Conservation (phyloP, 1,140 invertebrate species). For the Drepana arcuata region DNA sequence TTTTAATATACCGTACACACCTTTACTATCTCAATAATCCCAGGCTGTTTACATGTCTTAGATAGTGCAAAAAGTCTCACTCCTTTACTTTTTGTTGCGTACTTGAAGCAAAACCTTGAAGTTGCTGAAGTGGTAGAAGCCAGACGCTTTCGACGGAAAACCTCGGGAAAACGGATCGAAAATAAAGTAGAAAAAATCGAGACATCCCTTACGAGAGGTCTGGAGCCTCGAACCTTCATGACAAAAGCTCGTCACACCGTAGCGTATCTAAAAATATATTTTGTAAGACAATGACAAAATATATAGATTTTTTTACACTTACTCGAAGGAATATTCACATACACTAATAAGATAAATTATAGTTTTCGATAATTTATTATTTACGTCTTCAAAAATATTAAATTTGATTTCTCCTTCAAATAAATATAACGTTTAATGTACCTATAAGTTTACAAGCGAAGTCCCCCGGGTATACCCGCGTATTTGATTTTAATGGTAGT, state of each 20-base stretch:
- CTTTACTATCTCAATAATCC: no score
- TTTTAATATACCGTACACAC: no score
- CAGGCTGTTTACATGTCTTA: no score
- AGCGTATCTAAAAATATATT: constrained; percentile 1
- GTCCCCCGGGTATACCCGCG: neutral
- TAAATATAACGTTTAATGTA: neutral
- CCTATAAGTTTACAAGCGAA: neutral
- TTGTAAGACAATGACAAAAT: neutral
- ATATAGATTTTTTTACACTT: neutral
- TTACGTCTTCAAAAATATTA: neutral
- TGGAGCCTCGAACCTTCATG: constrained; percentile 57
- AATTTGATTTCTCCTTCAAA: neutral
- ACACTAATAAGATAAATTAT: neutral
- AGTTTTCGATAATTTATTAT: neutral
- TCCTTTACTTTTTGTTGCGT: constrained; percentile 16
- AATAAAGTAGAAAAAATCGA: constrained; percentile 68
- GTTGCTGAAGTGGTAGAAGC: constrained; percentile 38
- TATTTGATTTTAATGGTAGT: neutral
- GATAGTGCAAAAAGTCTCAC: no score
- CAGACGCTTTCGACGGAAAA: constrained; percentile 54
- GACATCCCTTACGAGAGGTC: constrained; percentile 62
- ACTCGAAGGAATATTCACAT: neutral
- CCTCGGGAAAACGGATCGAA: constrained; percentile 52
- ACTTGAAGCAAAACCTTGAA: constrained; percentile 18
- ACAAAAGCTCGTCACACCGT: constrained; percentile 35